These are phyloP conservation scores for Spheniscus humboldti DNA, from an alignment of 2,797 vertebrate species.

Conservation along the genomic window DNA sequence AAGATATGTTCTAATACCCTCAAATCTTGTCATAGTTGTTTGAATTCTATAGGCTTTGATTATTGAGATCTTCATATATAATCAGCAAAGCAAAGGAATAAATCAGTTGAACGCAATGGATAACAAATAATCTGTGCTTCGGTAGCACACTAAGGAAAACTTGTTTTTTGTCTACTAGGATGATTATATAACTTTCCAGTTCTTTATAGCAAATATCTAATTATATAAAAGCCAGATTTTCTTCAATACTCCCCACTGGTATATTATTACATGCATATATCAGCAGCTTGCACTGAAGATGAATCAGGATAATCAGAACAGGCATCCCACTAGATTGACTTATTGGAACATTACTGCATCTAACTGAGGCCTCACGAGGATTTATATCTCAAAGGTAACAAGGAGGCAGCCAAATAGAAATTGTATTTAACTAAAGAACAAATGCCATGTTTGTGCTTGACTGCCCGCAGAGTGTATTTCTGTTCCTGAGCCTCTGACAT, in stretches of 20 bases:
- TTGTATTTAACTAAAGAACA: neutral
- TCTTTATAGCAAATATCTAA: constrained; percentile 2
- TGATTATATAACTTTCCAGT: neutral
- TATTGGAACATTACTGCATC: neutral
- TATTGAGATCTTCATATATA: neutral
- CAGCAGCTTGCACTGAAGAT: constrained; percentile 1
- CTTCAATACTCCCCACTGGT: neutral
- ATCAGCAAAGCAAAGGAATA: neutral
- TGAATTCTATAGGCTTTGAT: neutral
- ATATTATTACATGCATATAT: constrained; percentile 1
- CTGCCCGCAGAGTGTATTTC: neutral
- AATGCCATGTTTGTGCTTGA: neutral
- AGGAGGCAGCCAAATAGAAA: neutral
- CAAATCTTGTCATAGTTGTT: neutral
- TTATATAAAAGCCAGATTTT: constrained; percentile 9
- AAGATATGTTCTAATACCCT: fast-evolving
- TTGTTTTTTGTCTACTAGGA: neutral
- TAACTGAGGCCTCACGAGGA: neutral
- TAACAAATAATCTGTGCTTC: neutral
- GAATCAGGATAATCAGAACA: constrained; percentile 6
- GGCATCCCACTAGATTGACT: neutral
- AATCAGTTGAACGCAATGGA: neutral
- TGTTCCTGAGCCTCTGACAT: neutral
- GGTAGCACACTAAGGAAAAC: neutral
- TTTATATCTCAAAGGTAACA: constrained; percentile 15